Conservation (phyloP, 2,797 vertebrate genomes). For the Syndactyla subalaris region DNA sequence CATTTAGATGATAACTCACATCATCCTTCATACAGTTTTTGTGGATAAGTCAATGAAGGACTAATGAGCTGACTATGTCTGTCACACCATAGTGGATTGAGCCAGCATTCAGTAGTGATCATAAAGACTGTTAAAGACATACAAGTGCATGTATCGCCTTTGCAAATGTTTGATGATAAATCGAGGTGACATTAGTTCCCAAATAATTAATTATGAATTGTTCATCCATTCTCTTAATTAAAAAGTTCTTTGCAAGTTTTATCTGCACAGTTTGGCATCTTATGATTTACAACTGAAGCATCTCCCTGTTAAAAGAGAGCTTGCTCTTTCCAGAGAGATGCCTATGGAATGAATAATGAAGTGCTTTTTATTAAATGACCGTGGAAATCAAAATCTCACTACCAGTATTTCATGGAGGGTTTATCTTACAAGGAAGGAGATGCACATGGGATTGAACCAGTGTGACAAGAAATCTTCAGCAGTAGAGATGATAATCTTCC, state of each 20-base stretch:
- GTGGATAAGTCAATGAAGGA: not conserved
- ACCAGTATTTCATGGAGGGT: not conserved
- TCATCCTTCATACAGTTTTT: not conserved
- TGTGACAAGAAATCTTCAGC: not conserved
- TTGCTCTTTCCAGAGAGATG: not conserved
- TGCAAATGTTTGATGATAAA: slow-evolving; percentile 54
- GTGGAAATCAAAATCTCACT: slow-evolving; percentile 26
- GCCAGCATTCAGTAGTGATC: not conserved
- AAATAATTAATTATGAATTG: slow-evolving; percentile 66
- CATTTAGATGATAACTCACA: not conserved
- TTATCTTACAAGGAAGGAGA: slow-evolving; percentile 2
- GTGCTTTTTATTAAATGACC: slow-evolving; percentile 44
- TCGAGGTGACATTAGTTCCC: slow-evolving; percentile 47
- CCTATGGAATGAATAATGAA: slow-evolving; percentile 35
- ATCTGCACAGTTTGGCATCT: slow-evolving; percentile 22
- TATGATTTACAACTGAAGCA: slow-evolving; percentile 35
- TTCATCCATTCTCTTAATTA: slow-evolving; percentile 62
- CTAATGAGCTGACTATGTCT: not conserved
- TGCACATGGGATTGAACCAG: not conserved
- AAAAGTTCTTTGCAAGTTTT: slow-evolving; percentile 44
- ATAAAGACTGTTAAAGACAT: not conserved
- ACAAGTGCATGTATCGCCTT: not conserved
- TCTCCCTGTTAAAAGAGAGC: not conserved
- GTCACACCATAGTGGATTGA: not conserved
- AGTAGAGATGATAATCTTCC: not conserved